phyloP scores from a whole-genome alignment of 2,113 vertebrate species.

The Phocoena sinus region DNA sequence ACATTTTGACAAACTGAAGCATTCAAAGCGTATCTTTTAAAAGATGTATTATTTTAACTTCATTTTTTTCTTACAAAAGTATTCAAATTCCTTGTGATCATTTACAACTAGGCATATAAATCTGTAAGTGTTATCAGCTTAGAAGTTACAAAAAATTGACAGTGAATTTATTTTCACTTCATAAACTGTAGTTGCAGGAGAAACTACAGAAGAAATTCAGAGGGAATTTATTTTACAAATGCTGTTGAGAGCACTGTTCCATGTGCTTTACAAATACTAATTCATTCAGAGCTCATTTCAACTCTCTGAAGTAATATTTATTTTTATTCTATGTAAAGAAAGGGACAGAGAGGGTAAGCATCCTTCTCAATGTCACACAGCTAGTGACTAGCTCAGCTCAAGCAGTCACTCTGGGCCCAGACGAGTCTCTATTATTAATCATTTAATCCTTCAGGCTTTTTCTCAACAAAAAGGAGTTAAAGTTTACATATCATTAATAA shows the following conservation, averaged over 20 bases:
- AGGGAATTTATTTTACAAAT: not conserved
- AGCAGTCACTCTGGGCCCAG: not conserved
- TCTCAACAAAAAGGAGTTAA: not conserved
- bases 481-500: not conserved
- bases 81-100: not conserved
- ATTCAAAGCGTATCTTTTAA: not conserved
- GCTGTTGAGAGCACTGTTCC: not conserved
- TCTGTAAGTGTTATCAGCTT: not conserved
- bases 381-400: not conserved
- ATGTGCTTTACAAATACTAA: not conserved
- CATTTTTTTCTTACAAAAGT: not conserved
- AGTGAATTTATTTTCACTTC: not conserved
- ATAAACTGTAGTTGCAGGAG: not conserved
- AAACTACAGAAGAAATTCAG: not conserved
- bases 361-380: not conserved
- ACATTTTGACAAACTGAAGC: conserved; percentile 14
- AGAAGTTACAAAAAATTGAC: not conserved
- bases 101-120: not conserved
- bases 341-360: not conserved
- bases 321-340: not conserved
- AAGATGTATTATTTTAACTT: not conserved
- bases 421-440: not conserved
- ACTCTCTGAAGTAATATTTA: not conserved
- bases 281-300: not conserved
- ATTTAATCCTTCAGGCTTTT: not conserved